Base-by-base conservation (phyloP, 2,888 invertebrate species). In the Lithophane semibrunnea region DNA sequence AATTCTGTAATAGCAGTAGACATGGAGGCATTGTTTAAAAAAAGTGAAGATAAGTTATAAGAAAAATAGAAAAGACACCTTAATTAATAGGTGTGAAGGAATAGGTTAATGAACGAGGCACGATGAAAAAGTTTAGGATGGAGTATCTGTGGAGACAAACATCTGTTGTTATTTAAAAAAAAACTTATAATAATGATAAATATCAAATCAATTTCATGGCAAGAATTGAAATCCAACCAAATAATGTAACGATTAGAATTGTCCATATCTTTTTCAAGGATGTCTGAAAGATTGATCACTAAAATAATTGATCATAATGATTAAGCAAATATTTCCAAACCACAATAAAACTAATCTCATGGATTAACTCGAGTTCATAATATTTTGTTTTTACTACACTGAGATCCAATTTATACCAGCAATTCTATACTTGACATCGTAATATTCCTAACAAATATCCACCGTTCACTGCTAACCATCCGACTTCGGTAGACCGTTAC, bases 261-360 rank as follows among this genome's bases (percentile, higher is more conserved):
- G 47, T 52, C 2, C 16, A 18, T 71, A 77, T 69, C 0, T 47
- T 37, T 13, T 37, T 13, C 60, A 79, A 82, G 79, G 79, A 24
- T 71, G 58, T 79, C 58, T 74, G n/a, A 42, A 83, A 60, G 21
- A 58, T 66, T 73, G 24, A n/a, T n/a, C 16, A 56, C 65, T 61
- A 72, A 69, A 66, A 61, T 77, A 67, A 63, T 61, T 63, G 16
- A 70, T 67, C 13, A 12, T n/a, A 79, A 64, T 79, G 74, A 74
- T 68, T 49, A 60, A 49, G 71, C 83, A 71, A 83, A 64, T 79
- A 65, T 68, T 68, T 44, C 18, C 18, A 5, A 65, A 58, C n/a
- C 8, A 49, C n/a, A 79, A 74, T 42, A 18, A 68, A 65, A 69
- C n/a, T 72, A 83, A 79, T 83, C 83, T 79, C 64, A 83, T 52